These are phyloP conservation scores for Arrhopalites spinosus DNA, from an alignment of 2,888 invertebrate genomes.

Conservation along the genomic window DNA sequence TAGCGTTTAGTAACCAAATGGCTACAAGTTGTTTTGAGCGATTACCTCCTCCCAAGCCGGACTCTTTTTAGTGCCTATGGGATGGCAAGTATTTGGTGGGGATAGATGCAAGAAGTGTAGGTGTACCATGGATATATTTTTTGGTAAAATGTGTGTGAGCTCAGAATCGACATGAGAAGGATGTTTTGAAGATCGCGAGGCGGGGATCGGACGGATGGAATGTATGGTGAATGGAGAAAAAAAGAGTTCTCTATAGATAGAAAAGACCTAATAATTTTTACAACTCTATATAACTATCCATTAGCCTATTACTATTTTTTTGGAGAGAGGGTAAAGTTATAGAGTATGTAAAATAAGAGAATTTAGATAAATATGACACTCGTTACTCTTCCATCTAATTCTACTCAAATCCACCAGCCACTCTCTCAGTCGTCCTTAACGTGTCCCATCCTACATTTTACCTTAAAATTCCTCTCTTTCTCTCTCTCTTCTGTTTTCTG, in stretches of 20 bases:
- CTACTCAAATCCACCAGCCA: slow-evolving; percentile 31
- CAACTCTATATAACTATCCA: too few species aligned
- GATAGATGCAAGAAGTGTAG: neutral
- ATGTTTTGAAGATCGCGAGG: too few species aligned
- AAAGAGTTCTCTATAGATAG: too few species aligned
- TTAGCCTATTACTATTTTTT: too few species aligned
- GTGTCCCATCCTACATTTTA: slow-evolving; percentile 24
- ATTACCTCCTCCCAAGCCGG: neutral
- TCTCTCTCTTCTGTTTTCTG: too few species aligned
- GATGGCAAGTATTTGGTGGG: neutral
- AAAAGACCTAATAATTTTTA: too few species aligned
- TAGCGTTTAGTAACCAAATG: too few species aligned
- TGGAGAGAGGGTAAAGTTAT: neutral
- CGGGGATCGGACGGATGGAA: too few species aligned
- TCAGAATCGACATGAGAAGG: too few species aligned
- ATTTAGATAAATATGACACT: slow-evolving; percentile 30
- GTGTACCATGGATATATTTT: neutral
- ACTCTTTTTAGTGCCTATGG: neutral
- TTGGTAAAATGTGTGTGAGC: neutral
- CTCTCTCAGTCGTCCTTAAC: slow-evolving; percentile 33
- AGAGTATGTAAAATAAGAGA: neutral
- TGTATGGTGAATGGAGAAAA: too few species aligned
- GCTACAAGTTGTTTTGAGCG: too few species aligned
- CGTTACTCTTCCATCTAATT: slow-evolving; percentile 28
- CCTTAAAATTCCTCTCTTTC: neutral